Conservation (phyloP, 2,113 vertebrate genomes). For the Paradoxurus hermaphroditus region DNA sequence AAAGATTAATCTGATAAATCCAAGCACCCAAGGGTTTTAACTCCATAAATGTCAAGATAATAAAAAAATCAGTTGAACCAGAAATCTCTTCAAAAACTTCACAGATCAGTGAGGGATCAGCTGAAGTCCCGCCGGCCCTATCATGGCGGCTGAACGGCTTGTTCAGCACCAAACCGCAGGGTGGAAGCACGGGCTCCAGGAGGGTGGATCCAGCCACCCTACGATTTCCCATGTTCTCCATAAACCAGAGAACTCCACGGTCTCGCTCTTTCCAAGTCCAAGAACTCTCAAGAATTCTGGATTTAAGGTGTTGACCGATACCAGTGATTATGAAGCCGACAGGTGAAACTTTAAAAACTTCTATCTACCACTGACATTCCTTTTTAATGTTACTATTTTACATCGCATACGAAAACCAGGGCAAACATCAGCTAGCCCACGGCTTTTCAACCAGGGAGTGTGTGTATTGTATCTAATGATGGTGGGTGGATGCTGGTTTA, state of each 20-base stretch:
- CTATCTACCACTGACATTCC: neutral
- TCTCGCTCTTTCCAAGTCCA: neutral
- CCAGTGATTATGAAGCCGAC: neutral
- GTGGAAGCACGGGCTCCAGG: neutral
- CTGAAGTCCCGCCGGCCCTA: neutral
- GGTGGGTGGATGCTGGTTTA: neutral
- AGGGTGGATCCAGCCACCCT: neutral
- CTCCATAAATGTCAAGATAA: neutral
- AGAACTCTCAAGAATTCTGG: constrained; percentile 34
- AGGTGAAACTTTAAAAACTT: neutral
- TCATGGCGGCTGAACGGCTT: neutral
- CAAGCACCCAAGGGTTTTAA: neutral
- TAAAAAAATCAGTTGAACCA: neutral
- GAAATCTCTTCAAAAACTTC: neutral
- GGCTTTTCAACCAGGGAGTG: neutral
- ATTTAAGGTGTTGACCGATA: neutral
- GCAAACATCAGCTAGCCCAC: neutral
- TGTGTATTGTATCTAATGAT: neutral
- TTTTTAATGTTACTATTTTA: neutral
- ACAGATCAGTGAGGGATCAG: neutral
- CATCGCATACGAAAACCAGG: neutral
- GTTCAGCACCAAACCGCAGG: neutral
- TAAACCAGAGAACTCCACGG: neutral
- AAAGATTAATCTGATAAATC: constrained; percentile 9
- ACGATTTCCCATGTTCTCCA: neutral